phyloP scores from a whole-genome alignment of 2,113 vertebrate species.

The Tautogolabrus adspersus region DNA sequence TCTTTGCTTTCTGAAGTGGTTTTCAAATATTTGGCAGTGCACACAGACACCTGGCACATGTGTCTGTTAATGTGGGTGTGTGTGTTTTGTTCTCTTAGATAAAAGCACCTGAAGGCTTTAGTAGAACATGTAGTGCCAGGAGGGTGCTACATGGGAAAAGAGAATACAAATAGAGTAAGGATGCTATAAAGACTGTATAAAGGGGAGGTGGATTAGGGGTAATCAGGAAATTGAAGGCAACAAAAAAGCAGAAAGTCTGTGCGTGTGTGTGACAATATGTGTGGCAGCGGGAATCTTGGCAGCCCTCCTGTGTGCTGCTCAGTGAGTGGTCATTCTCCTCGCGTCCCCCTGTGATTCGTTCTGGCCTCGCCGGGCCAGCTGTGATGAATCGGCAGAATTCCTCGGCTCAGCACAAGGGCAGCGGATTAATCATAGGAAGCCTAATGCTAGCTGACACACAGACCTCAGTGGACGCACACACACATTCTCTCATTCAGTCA shows the following conservation, averaged over 20 bases:
- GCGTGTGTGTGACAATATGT: slow-evolving; percentile 17
- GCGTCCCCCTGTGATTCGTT: slow-evolving; percentile 72
- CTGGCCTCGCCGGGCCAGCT: slow-evolving; percentile 72
- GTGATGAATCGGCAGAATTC: slow-evolving; percentile 85
- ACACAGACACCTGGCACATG: slow-evolving; percentile 4
- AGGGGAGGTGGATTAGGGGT: slow-evolving; percentile 15
- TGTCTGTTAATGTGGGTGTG: not conserved
- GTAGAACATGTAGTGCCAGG: not conserved
- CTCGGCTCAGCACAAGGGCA: slow-evolving; percentile 73
- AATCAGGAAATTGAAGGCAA: slow-evolving; percentile 51
- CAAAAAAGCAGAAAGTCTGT: slow-evolving; percentile 42
- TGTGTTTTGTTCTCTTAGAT: too few relatives aligned
- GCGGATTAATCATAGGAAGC: slow-evolving; percentile 75
- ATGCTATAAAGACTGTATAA: not conserved
- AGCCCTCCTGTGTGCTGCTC: slow-evolving; percentile 64
- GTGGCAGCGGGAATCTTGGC: slow-evolving; percentile 70
- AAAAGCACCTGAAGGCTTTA: slow-evolving; percentile 8
- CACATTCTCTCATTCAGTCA: slow-evolving; percentile 31
- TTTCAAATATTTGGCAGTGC: slow-evolving; percentile 29
- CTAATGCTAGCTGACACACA: slow-evolving; percentile 73
- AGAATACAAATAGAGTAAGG: slow-evolving; percentile 1
- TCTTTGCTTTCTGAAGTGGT: slow-evolving; percentile 11
- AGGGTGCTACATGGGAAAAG: not conserved
- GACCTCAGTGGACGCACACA: slow-evolving; percentile 31
- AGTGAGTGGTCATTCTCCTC: slow-evolving; percentile 79